Percentiles rank a stretch among this genome's conserved stretches.
phyloP scores from a whole-genome alignment of 2,113 vertebrate species.

The Apaloderma vittatum region DNA sequence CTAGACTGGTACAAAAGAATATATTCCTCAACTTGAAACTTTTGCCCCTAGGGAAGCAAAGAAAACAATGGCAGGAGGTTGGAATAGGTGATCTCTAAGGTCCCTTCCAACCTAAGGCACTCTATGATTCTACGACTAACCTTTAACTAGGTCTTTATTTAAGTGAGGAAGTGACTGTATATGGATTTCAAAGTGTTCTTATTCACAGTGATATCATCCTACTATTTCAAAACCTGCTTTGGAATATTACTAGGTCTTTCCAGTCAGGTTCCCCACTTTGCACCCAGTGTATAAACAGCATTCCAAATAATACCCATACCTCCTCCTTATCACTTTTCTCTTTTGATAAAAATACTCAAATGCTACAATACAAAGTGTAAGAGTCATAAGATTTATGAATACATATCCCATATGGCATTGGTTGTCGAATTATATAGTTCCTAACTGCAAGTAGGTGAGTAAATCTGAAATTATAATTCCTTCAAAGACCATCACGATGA shows the following conservation, averaged over 20 bases:
- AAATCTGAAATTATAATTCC: constrained; percentile 50
- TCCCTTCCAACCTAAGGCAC: no score
- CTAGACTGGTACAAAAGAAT: not conserved
- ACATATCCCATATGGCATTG: not conserved
- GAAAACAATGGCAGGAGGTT: no score
- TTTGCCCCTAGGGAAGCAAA: no score
- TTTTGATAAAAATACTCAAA: constrained; percentile 18
- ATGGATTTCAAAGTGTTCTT: not conserved
- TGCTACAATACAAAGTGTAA: not conserved
- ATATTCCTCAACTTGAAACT: not conserved
- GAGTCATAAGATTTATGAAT: not conserved
- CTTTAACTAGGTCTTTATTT: not conserved
- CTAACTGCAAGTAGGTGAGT: not conserved
- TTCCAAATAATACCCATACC: not conserved
- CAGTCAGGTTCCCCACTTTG: not conserved
- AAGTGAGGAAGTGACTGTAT: not conserved
- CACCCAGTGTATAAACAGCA: not conserved
- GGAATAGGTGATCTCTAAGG: no score
- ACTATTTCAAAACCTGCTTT: not conserved
- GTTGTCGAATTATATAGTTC: not conserved
- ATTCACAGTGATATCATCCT: not conserved
- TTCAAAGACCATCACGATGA: not conserved
- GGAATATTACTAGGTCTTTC: not conserved
- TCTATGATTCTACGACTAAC: not conserved
- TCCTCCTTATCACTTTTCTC: not conserved